Evolutionary conservation across 2,797 vertebrate species (phyloP).

Genomic region (Lacerta bilineata): DNA sequence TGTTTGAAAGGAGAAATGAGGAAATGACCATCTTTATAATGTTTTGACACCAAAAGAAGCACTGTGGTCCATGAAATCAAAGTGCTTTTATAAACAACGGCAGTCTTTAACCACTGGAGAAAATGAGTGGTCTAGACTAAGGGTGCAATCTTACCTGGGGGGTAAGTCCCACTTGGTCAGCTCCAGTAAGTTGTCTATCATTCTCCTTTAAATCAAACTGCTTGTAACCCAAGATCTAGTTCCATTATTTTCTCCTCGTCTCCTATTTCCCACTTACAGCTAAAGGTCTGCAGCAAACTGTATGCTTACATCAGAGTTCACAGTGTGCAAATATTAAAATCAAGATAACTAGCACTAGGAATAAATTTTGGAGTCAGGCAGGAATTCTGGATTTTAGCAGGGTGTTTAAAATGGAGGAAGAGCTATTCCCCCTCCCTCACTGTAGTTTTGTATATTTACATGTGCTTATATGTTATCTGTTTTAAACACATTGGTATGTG

Average conservation of each 20-base stretch:
- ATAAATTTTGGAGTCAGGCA: no score
- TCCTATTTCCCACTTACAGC: neutral
- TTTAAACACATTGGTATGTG: no score
- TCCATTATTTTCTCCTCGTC: neutral
- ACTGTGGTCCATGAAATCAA: neutral
- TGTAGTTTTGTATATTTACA: no score
- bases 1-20: conserved; percentile 24
- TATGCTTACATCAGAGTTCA: neutral
- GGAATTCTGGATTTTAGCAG: no score
- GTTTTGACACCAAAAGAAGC: conserved; percentile 5
- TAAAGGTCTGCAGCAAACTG: neutral
- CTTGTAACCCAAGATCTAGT: neutral
- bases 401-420: no score
- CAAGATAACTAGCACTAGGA: no score
- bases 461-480: no score
- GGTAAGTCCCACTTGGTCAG: neutral
- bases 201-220: neutral
- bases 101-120: neutral
- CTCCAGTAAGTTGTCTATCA: neutral
- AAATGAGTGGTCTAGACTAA: neutral
- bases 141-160: neutral
- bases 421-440: no score
- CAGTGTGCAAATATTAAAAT: neutral
- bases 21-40: conserved; percentile 36
- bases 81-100: neutral